phyloP scores from a whole-genome alignment of 2,888 invertebrate genomes.

The Listrodromus nycthemerus region DNA sequence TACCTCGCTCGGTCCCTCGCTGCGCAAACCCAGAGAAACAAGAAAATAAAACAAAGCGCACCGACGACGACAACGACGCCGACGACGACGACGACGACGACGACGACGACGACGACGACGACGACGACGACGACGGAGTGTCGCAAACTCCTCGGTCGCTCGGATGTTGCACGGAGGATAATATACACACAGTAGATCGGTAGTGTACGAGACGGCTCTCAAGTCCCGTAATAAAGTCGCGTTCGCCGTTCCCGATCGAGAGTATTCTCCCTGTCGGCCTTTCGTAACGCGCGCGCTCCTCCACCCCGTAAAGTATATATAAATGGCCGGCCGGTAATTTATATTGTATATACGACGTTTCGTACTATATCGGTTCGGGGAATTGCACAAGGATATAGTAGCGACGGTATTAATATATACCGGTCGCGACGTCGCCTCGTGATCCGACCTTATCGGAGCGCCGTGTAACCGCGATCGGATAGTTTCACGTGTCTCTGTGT shows the following conservation, averaged over 20 bases:
- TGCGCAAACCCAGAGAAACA: slow-evolving; percentile 8
- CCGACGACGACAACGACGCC: neutral
- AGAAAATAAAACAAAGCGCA: slow-evolving; percentile 13
- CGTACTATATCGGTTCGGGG: slow-evolving; percentile 41
- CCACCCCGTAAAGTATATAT: slow-evolving; percentile 40
- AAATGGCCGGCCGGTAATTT: slow-evolving; percentile 40
- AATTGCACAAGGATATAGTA: slow-evolving; percentile 57
- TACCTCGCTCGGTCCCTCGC: neutral
- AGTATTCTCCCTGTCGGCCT: slow-evolving; percentile 27
- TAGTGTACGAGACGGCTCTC: slow-evolving; percentile 31
- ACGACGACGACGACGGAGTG: slow-evolving; percentile 37
- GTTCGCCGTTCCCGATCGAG: slow-evolving; percentile 20
- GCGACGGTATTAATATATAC: slow-evolving; percentile 8
- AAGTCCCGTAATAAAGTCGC: slow-evolving; percentile 30
- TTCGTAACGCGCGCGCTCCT: slow-evolving; percentile 53
- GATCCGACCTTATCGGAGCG: slow-evolving; percentile 73
- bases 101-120: neutral
- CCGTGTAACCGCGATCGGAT: slow-evolving; percentile 1
- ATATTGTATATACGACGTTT: slow-evolving; percentile 40
- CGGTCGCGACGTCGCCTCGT: slow-evolving; percentile 65
- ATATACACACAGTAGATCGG: slow-evolving; percentile 26
- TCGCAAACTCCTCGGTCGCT: slow-evolving; percentile 44
- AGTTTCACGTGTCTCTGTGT: neutral
- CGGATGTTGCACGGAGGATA: slow-evolving; percentile 23
- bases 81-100: slow-evolving; percentile 1